Evolutionary conservation across 2,113 vertebrate genomes (phyloP).

Genomic region (Phalacrocorax brasilianus): DNA sequence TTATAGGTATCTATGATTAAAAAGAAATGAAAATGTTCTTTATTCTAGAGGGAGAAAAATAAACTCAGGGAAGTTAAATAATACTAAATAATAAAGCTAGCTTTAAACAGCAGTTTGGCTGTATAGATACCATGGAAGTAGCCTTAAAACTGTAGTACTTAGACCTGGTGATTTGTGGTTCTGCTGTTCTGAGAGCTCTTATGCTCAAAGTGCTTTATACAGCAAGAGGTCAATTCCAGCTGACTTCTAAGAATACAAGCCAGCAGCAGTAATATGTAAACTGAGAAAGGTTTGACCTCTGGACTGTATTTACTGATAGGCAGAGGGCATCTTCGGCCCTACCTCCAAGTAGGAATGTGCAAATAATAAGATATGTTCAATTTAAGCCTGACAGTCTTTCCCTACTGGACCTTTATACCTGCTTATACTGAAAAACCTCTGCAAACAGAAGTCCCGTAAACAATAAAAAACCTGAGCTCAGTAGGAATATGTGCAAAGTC

Average conservation of each 20-base stretch:
- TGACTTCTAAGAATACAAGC: neutral
- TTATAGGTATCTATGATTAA: neutral
- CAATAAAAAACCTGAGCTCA: neutral
- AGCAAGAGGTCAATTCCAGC: conserved; percentile 6
- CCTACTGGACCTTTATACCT: neutral
- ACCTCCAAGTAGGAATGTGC: neutral
- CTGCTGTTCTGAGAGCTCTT: neutral
- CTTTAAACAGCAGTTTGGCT: neutral
- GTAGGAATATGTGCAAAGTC: neutral
- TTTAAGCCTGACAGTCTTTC: neutral
- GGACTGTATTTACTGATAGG: neutral
- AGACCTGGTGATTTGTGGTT: conserved; percentile 22
- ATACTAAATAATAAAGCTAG: no score
- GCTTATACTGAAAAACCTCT: neutral
- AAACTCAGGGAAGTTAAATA: neutral
- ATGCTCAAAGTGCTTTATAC: neutral
- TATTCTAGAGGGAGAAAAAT: neutral
- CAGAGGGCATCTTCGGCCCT: neutral
- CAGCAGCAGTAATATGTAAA: neutral
- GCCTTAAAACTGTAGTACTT: neutral
- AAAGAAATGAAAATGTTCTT: neutral
- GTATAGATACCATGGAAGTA: neutral
- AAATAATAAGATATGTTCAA: neutral
- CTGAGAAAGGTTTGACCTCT: conserved; percentile 13
- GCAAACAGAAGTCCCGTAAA: neutral